phyloP scores from a whole-genome alignment of 2,113 vertebrate species.

The Tragelaphus buxtoni region DNA sequence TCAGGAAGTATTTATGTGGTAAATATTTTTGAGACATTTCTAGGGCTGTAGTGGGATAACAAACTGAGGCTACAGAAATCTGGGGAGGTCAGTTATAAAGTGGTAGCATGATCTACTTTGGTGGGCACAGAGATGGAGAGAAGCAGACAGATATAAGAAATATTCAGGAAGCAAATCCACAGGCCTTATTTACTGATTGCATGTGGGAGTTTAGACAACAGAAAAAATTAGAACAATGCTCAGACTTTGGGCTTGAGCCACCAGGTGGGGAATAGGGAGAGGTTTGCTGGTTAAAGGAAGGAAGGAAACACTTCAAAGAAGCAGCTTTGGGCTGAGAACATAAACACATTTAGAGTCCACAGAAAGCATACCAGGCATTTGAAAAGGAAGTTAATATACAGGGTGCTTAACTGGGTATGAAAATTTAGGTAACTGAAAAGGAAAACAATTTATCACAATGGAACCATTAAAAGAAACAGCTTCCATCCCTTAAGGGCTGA shows the following conservation, averaged over 20 bases:
- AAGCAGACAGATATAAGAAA: not conserved
- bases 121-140: not conserved
- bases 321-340: not conserved
- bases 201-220: not conserved
- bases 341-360: not conserved
- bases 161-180: not conserved
- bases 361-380: not conserved
- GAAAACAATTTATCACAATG: not conserved
- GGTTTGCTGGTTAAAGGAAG: not conserved
- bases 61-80: not conserved
- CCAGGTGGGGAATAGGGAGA: not conserved
- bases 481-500: not conserved
- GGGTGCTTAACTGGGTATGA: not conserved
- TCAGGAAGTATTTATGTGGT: not conserved
- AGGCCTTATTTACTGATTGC: not conserved
- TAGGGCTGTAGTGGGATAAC: not conserved
- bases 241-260: not conserved
- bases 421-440: not conserved
- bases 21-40: not conserved
- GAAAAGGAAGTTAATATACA: slow-evolving; percentile 16
- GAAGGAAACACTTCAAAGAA: not conserved
- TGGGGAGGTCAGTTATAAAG: not conserved
- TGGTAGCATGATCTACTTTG: not conserved
- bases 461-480: not conserved
- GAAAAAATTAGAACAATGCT: not conserved